Evolutionary conservation across 2,797 vertebrate species (phyloP), one percentile per base, ranked within the genome.

Genomic region (Ataeniobius toweri): DNA sequence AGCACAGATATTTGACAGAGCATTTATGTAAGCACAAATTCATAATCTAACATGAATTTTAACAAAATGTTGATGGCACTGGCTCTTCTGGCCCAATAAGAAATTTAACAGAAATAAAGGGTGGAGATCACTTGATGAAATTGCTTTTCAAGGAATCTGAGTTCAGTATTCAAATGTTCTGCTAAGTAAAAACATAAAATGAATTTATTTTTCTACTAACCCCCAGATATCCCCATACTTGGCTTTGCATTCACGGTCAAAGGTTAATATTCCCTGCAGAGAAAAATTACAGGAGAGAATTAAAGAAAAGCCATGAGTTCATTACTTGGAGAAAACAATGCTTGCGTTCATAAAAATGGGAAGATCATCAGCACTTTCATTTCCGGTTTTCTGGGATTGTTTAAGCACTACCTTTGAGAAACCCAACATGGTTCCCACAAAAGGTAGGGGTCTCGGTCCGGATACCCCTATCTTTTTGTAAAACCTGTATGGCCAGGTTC

Each of bases 151-250:
- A 50, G 14, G 2, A 50, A 71, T 48, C 26, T 50, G 8, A 71
- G n/a, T 51, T 31, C 26, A 20, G 26, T 16, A 6, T 16, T 51
- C 5, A 31, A 48, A 63, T 31, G 20, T 73, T 28, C 69, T 71
- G 0, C 46, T 51, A 50, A 48, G 36, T 36, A 20, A 72, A 53
- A 22, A 55, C 55, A 63, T 0, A 77, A 68, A 44, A 14, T 44
- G 6, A 5, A 24, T 69, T 46, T 46, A 5, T 16, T 69, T 6
- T 5, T 46, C 24, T 46, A 93, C 96, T 94, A 81, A 96, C 95
- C 95, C 93, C 95, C 95, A 96, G 2, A 95, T 26, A 14, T 92
- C 93, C 48, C 95, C 95, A 69, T 93, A 96, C 78, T 95, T 95
- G 41, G 76, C 68, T 0, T 83, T 83, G 77, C 95, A 95, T 13